Conservation (phyloP, 2,797 vertebrate species). For the Sarcoramphus papa region DNA sequence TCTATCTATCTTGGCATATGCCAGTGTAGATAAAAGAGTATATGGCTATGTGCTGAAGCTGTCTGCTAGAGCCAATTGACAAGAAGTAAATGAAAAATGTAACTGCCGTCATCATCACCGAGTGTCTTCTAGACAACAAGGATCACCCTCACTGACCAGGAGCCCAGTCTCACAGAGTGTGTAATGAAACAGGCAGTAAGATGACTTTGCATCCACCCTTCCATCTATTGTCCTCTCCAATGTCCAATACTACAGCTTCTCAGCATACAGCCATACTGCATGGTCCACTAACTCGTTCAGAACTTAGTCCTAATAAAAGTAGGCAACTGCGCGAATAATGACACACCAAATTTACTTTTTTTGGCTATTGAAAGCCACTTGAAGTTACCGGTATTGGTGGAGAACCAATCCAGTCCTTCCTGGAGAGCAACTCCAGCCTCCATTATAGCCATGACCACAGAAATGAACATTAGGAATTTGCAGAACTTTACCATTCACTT, state of each 20-base stretch:
- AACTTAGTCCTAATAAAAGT: background rate
- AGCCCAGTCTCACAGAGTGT: background rate
- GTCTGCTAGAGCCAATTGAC: background rate
- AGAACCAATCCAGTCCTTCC: background rate
- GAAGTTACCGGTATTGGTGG: background rate
- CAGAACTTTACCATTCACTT: background rate
- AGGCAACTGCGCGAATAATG: background rate
- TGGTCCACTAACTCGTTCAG: background rate
- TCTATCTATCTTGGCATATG: constrained; percentile 64
- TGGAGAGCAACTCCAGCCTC: background rate
- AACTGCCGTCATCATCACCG: background rate
- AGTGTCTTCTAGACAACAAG: background rate
- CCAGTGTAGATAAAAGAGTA: constrained; percentile 48
- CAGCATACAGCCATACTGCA: background rate
- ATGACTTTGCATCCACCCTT: background rate
- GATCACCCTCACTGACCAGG: background rate
- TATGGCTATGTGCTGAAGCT: background rate
- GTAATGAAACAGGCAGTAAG: background rate
- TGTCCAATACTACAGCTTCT: background rate
- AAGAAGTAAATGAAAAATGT: background rate
- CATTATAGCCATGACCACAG: background rate
- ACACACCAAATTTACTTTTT: background rate
- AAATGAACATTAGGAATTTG: background rate
- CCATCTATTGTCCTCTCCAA: background rate
- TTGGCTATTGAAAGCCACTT: background rate